Percentiles rank a stretch among this genome's conserved stretches.
phyloP scores from a whole-genome alignment of 2,888 invertebrate species.

The Euzophera pinguis region DNA sequence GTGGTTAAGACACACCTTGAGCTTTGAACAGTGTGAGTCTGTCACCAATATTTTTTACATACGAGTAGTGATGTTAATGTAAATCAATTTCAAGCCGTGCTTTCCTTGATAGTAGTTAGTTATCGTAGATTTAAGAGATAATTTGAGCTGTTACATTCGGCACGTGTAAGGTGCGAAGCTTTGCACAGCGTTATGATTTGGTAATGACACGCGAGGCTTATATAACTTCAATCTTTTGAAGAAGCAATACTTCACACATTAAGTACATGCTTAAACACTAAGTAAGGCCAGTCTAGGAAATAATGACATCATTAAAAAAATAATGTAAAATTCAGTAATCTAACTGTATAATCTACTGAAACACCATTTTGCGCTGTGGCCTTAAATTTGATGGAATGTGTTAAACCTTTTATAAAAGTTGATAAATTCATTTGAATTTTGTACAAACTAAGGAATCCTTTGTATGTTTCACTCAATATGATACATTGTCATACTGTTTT shows the following conservation, averaged over 20 bases:
- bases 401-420: conserved; percentile 64
- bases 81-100: conserved; percentile 52
- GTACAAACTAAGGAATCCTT: conserved; percentile 52
- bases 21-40: conserved; percentile 70
- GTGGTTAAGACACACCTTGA: conserved; percentile 73
- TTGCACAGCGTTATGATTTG: conserved; percentile 29
- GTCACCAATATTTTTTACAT: conserved; percentile 70
- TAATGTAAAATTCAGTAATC: conserved; percentile 57
- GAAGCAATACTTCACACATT: conserved; percentile 21
- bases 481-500: conserved; percentile 48
- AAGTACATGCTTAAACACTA: conserved; percentile 45
- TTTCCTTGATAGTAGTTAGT: conserved; percentile 48
- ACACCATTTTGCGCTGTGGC: conserved; percentile 79
- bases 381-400: conserved; percentile 76
- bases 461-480: conserved; percentile 42
- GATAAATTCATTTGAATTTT: conserved; percentile 49
- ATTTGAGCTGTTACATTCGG: conserved; percentile 32
- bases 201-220: conserved; percentile 23
- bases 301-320: conserved; percentile 54
- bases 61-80: conserved; percentile 49
- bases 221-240: conserved; percentile 19
- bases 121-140: conserved; percentile 45
- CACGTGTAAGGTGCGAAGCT: conserved; percentile 24
- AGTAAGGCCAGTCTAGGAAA: conserved; percentile 61
- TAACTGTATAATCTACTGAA: conserved; percentile 73